A percentile compares a stretch with the other conserved stretches of the same genome.
These are phyloP conservation scores for Penaeus vannamei DNA, from an alignment of 1,140 invertebrate genomes.

Conservation along the genomic window DNA sequence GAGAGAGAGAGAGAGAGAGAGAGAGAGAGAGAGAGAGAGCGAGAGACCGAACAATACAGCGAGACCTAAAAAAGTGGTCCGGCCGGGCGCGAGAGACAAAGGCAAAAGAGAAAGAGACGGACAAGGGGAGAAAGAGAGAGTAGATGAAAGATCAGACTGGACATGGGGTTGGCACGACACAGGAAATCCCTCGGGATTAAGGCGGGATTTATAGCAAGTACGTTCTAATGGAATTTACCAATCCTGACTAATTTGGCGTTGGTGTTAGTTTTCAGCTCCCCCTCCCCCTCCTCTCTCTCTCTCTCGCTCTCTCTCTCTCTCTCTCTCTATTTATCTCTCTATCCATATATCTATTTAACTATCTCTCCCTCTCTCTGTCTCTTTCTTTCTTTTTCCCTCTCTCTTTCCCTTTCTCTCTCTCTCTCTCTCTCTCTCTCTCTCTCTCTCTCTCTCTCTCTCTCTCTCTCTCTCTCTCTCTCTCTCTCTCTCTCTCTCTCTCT, in stretches of 20 bases:
- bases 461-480: too few relatives aligned
- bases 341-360: too few relatives aligned
- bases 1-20: constrained; percentile 12
- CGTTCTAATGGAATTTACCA: constrained; percentile 47
- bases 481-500: too few relatives aligned
- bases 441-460: too few relatives aligned
- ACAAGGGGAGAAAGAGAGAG: constrained; percentile 34
- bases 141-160: constrained; percentile 30
- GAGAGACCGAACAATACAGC: neutral
- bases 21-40: neutral
- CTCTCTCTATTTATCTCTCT: too few relatives aligned
- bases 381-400: too few relatives aligned
- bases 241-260: constrained; percentile 33
- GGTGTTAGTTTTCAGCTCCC: too few relatives aligned
- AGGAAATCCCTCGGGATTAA: constrained; percentile 34
- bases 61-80: neutral
- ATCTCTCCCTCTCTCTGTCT: too few relatives aligned
- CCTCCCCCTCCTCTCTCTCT: too few relatives aligned
- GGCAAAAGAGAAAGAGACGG: neutral
- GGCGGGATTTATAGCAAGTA: constrained; percentile 46
- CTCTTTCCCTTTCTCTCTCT: too few relatives aligned
- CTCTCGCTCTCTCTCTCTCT: too few relatives aligned
- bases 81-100: neutral
- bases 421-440: too few relatives aligned
- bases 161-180: constrained; percentile 19